A percentile compares a stretch with the other conserved stretches of the same genome.
These are phyloP conservation scores for Drosophila pegasa DNA, from an alignment of 2,888 invertebrate species.

Conservation along the genomic window DNA sequence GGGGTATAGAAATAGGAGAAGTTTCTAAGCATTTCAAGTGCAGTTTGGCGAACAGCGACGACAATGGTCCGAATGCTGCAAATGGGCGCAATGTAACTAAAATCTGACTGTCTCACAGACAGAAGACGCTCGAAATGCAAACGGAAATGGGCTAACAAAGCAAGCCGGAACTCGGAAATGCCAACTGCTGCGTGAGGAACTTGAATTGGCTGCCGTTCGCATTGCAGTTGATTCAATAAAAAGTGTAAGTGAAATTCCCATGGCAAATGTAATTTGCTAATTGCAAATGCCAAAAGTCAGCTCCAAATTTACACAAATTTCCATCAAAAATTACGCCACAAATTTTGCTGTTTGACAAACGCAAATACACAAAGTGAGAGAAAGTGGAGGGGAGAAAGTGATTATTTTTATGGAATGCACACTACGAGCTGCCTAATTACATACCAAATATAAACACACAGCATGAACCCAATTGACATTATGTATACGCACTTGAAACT, in stretches of 20 bases:
- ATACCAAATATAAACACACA: slow-evolving; percentile 31
- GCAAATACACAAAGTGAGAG: slow-evolving; percentile 21
- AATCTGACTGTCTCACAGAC: slow-evolving; percentile 43
- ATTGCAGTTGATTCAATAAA: slow-evolving; percentile 9
- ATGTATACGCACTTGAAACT: slow-evolving; percentile 46
- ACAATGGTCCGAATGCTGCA: slow-evolving; percentile 42
- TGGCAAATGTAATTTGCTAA: slow-evolving; percentile 33
- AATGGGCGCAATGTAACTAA: slow-evolving; percentile 72
- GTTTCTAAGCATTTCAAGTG: slow-evolving; percentile 75
- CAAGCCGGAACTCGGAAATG: slow-evolving; percentile 68
- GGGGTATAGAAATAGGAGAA: slow-evolving; percentile 48
- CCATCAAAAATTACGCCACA: slow-evolving; percentile 36
- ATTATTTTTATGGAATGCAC: slow-evolving; percentile 32
- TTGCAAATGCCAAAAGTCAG: slow-evolving; percentile 54
- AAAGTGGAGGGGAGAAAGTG: neutral
- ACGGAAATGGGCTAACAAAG: slow-evolving; percentile 67
- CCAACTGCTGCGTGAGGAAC: slow-evolving; percentile 53
- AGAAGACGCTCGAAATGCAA: slow-evolving; percentile 40
- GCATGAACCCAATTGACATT: slow-evolving; percentile 29
- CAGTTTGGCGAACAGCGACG: slow-evolving; percentile 47
- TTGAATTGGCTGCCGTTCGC: slow-evolving; percentile 25
- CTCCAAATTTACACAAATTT: slow-evolving; percentile 31
- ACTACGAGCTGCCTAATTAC: slow-evolving; percentile 42
- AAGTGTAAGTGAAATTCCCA: slow-evolving; percentile 39
- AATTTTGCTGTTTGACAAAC: slow-evolving; percentile 39